Evolutionary conservation across 2,797 vertebrate genomes (phyloP).

Genomic region (Pipistrellus pygmaeus): DNA sequence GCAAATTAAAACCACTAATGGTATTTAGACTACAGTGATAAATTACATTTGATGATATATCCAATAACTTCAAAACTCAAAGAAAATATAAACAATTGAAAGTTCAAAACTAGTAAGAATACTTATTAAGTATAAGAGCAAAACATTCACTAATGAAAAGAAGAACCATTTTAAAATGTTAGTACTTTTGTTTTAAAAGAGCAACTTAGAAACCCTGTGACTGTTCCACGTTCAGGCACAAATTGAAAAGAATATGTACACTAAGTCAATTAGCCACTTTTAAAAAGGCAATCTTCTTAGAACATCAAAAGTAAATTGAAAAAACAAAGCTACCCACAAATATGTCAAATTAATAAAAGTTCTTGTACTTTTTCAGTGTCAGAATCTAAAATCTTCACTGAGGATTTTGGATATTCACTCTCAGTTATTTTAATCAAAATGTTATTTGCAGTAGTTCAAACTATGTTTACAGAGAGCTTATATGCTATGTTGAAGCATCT

Average conservation of each 20-base stretch:
- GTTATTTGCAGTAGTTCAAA: neutral
- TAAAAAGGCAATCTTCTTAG: neutral
- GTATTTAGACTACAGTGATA: neutral
- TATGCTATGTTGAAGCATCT: neutral
- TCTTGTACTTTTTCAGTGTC: neutral
- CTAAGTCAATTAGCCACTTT: neutral
- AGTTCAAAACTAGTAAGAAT: neutral
- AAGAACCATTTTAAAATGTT: neutral
- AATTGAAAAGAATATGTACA: neutral
- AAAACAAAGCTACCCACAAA: neutral
- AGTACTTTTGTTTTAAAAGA: neutral
- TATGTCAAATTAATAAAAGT: neutral
- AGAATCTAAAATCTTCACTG: neutral
- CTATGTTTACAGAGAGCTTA: neutral
- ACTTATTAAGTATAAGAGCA: neutral
- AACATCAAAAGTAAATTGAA: neutral
- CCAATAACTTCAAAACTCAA: neutral
- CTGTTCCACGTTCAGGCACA: neutral
- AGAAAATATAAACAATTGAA: neutral
- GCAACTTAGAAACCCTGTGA: neutral
- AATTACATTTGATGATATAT: neutral
- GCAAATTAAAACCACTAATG: neutral
- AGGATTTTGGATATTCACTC: neutral
- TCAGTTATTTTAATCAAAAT: conserved; percentile 55
- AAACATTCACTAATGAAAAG: conserved; percentile 20